Evolutionary conservation across 2,888 invertebrate species (phyloP).

Genomic region (Monoplex corrugatus): DNA sequence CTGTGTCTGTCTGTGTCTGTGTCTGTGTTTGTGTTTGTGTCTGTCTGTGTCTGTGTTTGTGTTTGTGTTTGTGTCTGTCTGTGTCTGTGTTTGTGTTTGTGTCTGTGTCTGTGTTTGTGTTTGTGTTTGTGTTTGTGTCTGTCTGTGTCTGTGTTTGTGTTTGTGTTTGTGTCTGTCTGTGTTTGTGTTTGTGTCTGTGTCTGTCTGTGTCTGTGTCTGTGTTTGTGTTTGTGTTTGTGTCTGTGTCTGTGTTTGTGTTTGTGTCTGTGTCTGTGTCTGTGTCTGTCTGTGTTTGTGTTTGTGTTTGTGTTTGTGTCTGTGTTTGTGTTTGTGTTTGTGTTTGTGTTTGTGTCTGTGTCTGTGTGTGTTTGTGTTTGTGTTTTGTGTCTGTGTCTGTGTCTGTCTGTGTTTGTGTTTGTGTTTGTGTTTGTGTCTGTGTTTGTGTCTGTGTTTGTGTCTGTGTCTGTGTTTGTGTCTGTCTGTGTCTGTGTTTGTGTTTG

Average conservation of each 20-base stretch:
- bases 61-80: background rate
- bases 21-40: background rate
- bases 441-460: background rate
- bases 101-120: background rate
- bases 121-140: background rate
- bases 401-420: background rate
- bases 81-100: background rate
- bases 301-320: background rate
- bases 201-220: background rate
- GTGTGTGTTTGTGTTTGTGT: background rate
- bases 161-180: too few species aligned
- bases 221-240: background rate
- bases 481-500: background rate
- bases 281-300: background rate
- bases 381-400: background rate
- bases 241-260: background rate
- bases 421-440: background rate
- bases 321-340: too few species aligned
- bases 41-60: too few species aligned
- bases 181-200: background rate
- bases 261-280: constrained; percentile 67
- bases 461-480: background rate
- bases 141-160: too few species aligned
- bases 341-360: background rate
- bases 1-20: background rate